Evolutionary conservation across 2,797 vertebrate species (phyloP).

Genomic region (Sphaeramia orbicularis): DNA sequence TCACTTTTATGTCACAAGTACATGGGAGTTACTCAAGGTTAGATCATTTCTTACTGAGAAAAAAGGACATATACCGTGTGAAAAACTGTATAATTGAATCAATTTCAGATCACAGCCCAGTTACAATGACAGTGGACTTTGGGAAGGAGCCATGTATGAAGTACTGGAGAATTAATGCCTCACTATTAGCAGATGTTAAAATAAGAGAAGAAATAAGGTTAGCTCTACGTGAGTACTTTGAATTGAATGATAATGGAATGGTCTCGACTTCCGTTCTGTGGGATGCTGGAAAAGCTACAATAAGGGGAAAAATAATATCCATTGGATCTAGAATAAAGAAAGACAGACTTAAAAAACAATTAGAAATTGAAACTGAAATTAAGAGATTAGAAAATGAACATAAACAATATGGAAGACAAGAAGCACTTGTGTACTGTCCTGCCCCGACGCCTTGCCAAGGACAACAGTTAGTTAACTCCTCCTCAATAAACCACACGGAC

Average conservation of each 20-base stretch:
- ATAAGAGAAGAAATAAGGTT: background rate
- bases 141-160: background rate
- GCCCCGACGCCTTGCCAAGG: too few relatives aligned
- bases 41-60: constrained; percentile 21
- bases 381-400: too few relatives aligned
- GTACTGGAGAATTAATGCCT: constrained; percentile 4
- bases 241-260: background rate
- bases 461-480: too few relatives aligned
- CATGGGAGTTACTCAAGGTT: constrained; percentile 35
- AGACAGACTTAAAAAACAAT: too few relatives aligned
- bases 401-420: too few relatives aligned
- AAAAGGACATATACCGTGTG: background rate
- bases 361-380: too few relatives aligned
- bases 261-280: too few relatives aligned
- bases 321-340: constrained; percentile 16
- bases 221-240: background rate
- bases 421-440: too few relatives aligned
- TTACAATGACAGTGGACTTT: background rate
- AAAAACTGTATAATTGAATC: constrained; percentile 11
- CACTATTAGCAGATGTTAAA: background rate
- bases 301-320: constrained; percentile 5
- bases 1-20: constrained; percentile 10
- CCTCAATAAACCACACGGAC: too few relatives aligned
- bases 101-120: constrained; percentile 4
- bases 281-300: too few relatives aligned